phyloP scores from a whole-genome alignment of 1,140 invertebrate species.

The Holotrichia oblita region DNA sequence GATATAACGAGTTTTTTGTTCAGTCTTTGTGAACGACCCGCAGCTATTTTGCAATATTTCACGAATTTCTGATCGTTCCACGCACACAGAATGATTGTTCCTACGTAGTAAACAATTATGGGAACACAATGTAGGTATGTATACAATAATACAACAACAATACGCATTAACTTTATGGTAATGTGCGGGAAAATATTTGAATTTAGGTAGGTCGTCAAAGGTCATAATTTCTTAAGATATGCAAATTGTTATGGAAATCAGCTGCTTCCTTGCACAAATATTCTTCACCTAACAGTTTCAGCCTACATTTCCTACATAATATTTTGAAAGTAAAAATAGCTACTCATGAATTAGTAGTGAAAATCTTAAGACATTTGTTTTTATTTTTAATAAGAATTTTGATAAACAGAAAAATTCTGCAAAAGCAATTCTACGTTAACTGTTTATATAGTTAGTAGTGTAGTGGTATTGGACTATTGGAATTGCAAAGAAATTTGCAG shows the following conservation, averaged over 20 bases:
- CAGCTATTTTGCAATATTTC: slow-evolving; percentile 37
- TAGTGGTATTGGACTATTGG: too few relatives aligned
- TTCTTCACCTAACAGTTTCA: background rate
- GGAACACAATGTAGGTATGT: background rate
- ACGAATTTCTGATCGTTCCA: slow-evolving; percentile 30
- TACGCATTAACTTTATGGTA: slow-evolving; percentile 13
- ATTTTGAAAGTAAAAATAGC: too few relatives aligned
- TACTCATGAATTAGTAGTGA: too few relatives aligned
- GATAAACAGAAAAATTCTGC: too few relatives aligned
- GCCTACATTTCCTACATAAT: background rate
- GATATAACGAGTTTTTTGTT: background rate
- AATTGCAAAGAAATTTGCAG: too few relatives aligned
- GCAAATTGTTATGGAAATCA: slow-evolving; percentile 20
- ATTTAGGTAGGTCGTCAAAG: background rate
- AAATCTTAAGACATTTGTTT: too few relatives aligned
- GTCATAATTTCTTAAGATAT: slow-evolving; percentile 11
- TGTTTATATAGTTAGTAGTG: too few relatives aligned
- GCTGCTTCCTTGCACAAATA: background rate
- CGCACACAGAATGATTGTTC: slow-evolving; percentile 6
- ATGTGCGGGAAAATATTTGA: slow-evolving; percentile 17
- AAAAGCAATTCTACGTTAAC: too few relatives aligned
- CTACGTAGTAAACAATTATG: slow-evolving; percentile 27
- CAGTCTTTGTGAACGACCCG: slow-evolving; percentile 18
- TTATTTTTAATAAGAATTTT: too few relatives aligned
- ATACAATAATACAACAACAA: slow-evolving; percentile 1